Base-by-base conservation (phyloP, 2,888 invertebrate genomes). In the Cheiracanthium punctorium region DNA sequence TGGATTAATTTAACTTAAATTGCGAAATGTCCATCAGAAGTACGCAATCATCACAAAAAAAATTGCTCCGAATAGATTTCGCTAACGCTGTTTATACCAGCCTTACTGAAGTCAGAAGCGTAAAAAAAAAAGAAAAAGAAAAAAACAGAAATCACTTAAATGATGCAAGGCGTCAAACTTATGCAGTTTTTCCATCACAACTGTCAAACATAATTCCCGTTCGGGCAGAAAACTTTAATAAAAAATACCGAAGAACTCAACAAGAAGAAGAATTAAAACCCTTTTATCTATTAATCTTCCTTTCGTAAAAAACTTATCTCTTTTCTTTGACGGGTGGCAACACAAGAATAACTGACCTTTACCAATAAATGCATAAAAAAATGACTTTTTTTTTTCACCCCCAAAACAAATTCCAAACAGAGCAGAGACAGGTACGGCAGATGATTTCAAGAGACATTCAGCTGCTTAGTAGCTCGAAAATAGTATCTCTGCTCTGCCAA, bases 401-500 rank as follows among this genome's bases (percentile, higher is more conserved):
- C 7, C n/a, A 52, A 52, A 67, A 7, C 14, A 67, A 67, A 67
- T 67, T 30, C 67, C 32, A 30, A 67, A 30, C 30, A 14, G 8
- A 67, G 30, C 20, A 17, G 67, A 30, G 30, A 30, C 67, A 67
- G n/a, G 30, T 32, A 67, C 67, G 30, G 32, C 67, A 4, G 67
- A 0, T 17, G n/a, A 4, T n/a, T 8, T 67, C 0, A 32, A 30
- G 67, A 20, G 58, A 58, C 58, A 58, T 58, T 58, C 58, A 58
- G 24, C 24, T 67, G n/a, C n/a, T 32, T 32, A 67, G 14, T 8
- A 12, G 43, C 58, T 58, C 43, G 20, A 32, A 33, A 69, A 81
- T 32, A 75, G 69, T 75, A 82, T 75, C 75, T 37, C 70, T 43
- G 24, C 37, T 20, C 70, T 58, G 65, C 58, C 75, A 82, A 82